Evolutionary conservation across 2,888 invertebrate species (phyloP).

Genomic region (Pristionchus entomophagus): DNA sequence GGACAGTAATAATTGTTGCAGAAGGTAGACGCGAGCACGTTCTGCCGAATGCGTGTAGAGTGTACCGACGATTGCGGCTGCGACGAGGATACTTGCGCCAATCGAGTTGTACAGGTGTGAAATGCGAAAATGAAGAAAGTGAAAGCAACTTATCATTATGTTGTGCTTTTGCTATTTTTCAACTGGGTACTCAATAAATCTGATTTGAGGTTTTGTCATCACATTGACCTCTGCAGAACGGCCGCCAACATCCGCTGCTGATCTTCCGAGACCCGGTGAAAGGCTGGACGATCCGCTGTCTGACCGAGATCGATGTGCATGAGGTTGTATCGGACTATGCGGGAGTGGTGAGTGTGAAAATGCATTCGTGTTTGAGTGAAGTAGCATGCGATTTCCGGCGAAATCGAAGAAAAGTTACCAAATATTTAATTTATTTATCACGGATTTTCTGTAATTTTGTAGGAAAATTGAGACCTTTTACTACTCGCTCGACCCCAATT

Average conservation of each 20-base stretch:
- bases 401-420: too few relatives aligned
- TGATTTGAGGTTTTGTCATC: too few relatives aligned
- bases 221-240: neutral
- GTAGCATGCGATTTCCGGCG: too few relatives aligned
- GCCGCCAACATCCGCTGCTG: neutral
- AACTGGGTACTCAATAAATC: too few relatives aligned
- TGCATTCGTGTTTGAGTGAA: too few relatives aligned
- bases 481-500: too few relatives aligned
- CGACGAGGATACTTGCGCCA: neutral
- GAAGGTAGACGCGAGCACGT: neutral
- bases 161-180: too few relatives aligned
- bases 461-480: too few relatives aligned
- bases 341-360: neutral
- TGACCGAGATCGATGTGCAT: neutral
- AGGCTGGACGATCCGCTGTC: neutral
- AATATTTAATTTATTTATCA: too few relatives aligned
- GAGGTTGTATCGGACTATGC: neutral
- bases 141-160: too few relatives aligned
- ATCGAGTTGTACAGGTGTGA: neutral
- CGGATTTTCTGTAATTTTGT: too few relatives aligned
- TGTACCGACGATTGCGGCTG: neutral
- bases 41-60: neutral
- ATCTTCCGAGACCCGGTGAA: neutral
- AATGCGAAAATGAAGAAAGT: neutral
- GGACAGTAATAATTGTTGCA: too few relatives aligned